phyloP scores from a whole-genome alignment of 2,113 vertebrate species.

The Cynopterus brachyotis region DNA sequence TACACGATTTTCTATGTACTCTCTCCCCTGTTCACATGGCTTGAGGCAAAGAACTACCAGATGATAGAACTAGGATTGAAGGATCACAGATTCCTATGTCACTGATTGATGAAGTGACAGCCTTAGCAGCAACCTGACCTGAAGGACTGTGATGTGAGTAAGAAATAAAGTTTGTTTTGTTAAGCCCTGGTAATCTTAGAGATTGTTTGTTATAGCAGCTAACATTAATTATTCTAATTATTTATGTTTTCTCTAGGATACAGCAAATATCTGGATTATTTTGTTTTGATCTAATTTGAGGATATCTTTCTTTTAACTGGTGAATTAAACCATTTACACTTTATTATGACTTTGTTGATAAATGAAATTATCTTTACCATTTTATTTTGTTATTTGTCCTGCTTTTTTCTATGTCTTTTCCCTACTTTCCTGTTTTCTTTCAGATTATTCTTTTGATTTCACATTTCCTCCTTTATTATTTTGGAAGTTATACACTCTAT shows the following conservation, averaged over 20 bases:
- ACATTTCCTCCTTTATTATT: neutral
- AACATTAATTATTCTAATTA: slow-evolving; percentile 11
- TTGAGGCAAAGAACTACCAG: neutral
- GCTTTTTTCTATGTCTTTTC: slow-evolving; percentile 19
- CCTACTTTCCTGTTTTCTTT: slow-evolving; percentile 15
- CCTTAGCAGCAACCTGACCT: neutral
- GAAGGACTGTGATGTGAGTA: neutral
- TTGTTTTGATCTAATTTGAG: slow-evolving; percentile 28
- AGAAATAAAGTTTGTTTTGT: slow-evolving; percentile 16
- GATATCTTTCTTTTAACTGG: slow-evolving; percentile 33
- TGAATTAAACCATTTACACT: slow-evolving; percentile 11
- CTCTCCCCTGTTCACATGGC: neutral
- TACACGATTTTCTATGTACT: neutral
- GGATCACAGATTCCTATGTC: neutral
- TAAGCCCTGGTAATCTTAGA: neutral
- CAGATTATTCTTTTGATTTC: slow-evolving; percentile 31
- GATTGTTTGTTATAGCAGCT: neutral
- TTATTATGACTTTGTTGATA: slow-evolving; percentile 28
- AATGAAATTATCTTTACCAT: slow-evolving; percentile 13
- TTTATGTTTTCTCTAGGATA: slow-evolving; percentile 40
- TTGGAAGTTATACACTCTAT: neutral
- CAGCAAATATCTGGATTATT: slow-evolving; percentile 8
- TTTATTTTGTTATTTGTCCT: neutral
- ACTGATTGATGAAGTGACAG: neutral
- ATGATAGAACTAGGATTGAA: neutral